Conservation (phyloP, 2,888 invertebrate species). For the Ischnura elegans region DNA sequence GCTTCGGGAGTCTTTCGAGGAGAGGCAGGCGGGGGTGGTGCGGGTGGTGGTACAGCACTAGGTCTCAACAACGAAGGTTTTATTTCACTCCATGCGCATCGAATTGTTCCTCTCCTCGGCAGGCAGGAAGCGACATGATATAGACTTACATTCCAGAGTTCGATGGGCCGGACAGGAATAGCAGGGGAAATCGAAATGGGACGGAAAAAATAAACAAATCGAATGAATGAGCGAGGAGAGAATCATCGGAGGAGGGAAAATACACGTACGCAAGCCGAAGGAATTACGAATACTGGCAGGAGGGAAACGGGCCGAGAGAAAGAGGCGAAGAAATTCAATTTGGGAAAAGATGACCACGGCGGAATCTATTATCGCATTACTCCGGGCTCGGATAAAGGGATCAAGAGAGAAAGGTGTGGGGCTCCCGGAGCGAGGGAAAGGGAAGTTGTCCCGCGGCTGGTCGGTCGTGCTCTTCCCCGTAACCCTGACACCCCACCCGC, state of each 20-base stretch:
- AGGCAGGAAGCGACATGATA: background rate
- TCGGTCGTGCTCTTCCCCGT: background rate
- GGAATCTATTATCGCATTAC: slow-evolving; percentile 65
- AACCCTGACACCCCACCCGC: slow-evolving; percentile 30
- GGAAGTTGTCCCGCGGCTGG: slow-evolving; percentile 20
- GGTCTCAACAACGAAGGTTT: background rate
- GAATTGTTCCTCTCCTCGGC: background rate
- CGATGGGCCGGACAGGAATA: background rate
- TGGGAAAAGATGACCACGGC: slow-evolving; percentile 62
- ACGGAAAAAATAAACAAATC: background rate
- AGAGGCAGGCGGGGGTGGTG: slow-evolving; percentile 24
- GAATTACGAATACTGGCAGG: background rate
- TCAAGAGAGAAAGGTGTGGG: slow-evolving; percentile 11
- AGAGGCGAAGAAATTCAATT: slow-evolving; percentile 55
- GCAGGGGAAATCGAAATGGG: background rate
- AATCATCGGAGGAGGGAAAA: background rate
- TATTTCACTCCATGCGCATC: background rate
- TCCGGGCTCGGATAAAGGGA: slow-evolving; percentile 53
- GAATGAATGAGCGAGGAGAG: background rate
- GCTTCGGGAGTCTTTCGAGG: slow-evolving; percentile 17
- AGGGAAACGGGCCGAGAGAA: background rate
- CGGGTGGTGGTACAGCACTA: background rate
- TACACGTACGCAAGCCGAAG: background rate
- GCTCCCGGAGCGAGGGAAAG: background rate
- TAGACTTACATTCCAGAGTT: background rate